Evolutionary conservation across 2,797 vertebrate species (phyloP), one percentile per base, ranked within the genome.

Genomic region (Tympanoctomys barrerae): DNA sequence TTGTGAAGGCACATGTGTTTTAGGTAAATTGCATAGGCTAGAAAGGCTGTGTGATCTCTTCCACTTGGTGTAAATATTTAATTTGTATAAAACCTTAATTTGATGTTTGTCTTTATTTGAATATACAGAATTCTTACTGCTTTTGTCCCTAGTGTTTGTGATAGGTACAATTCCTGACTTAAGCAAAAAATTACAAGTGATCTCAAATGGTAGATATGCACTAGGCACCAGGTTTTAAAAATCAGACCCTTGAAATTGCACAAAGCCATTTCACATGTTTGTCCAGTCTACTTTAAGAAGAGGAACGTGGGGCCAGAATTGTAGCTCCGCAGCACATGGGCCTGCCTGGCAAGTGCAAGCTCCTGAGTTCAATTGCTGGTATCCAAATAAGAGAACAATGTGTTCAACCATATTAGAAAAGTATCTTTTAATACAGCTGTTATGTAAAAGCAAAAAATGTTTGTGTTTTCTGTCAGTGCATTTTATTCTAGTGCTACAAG

Each of bases 221-320:
- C 19, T 28, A 62, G 36, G 57, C n/a, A 96, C 46, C 46, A n/a
- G 4, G 5, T 54, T 70, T 19, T 79, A 83, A 89, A 64, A 81
- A 77, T 81, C 90, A 81, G 36, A 82, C 78, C 73, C 42, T 75
- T 82, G 59, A 89, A 83, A 83, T 75, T 87, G 80, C 59, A 68
- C 46, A 80, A 87, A 66, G 70, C 22, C 31, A 39, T 87, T 96
- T 89, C 26, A 88, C 54, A 6, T 31, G 66, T 95, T 95, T 96
- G 80, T 92, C 26, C 22, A 84, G 33, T n/a, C 70, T 82, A 21
- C 39, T 90, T 95, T 92, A 77, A 94, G 78, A 90, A 79, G 19
- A 89, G 39, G 6, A 57, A 18, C 54, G 4, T 57, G 54, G 54
- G 14, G 54, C 14, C 54, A 57, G 16, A 4, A 16, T 18, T 18